Conservation (phyloP, 2,888 invertebrate species). For the Listrodromus nycthemerus region DNA sequence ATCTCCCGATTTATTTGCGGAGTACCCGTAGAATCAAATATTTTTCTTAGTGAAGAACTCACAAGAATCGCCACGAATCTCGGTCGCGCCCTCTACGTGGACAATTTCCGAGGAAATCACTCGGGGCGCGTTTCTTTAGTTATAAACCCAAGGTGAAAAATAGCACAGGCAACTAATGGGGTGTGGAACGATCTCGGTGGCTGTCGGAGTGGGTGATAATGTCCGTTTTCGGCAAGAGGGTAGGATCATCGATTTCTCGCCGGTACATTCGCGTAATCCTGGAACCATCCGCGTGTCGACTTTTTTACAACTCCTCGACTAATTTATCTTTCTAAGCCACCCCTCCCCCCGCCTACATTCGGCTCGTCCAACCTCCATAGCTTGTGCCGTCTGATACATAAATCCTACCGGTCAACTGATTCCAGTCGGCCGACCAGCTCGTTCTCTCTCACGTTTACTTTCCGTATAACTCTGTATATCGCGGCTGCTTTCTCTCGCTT, state of each 20-base stretch:
- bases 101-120: neutral
- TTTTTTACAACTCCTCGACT: conserved; percentile 76
- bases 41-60: too few species aligned
- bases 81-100: neutral
- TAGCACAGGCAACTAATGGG: neutral
- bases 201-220: conserved; percentile 46
- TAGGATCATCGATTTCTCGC: conserved; percentile 73
- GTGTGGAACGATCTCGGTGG: neutral
- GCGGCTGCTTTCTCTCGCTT: neutral
- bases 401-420: conserved; percentile 76
- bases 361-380: conserved; percentile 3
- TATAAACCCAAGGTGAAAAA: neutral
- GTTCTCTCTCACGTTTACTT: conserved; percentile 39
- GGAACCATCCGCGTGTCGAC: conserved; percentile 77
- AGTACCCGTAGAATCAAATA: too few species aligned
- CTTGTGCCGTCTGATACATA: conserved; percentile 73
- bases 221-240: conserved; percentile 66
- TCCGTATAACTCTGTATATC: neutral
- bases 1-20: too few species aligned
- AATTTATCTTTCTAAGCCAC: conserved; percentile 79
- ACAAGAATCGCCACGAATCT: too few species aligned
- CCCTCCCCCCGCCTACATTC: neutral
- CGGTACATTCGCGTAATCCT: conserved; percentile 78
- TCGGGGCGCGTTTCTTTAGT: neutral
- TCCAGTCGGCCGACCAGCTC: conserved; percentile 45